Conservation (phyloP, 2,113 vertebrate species). For the Astur gentilis region DNA sequence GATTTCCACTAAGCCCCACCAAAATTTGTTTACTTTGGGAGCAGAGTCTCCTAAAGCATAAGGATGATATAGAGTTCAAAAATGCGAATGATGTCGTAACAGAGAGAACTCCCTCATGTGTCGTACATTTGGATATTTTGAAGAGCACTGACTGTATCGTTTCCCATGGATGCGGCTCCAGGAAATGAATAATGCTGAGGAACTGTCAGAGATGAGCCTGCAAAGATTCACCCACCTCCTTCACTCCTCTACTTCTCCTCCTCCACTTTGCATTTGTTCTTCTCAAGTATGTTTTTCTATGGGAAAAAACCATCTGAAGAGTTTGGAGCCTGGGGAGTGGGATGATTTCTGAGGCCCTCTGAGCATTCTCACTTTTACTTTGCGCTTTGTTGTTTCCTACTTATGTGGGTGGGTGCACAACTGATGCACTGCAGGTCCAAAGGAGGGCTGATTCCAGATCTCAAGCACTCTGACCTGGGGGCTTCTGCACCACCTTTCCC, state of each 20-base stretch:
- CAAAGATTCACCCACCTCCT: background rate
- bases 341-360: background rate
- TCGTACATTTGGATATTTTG: background rate
- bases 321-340: background rate
- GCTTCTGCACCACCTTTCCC: background rate
- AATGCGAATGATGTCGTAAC: slow-evolving; percentile 19
- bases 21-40: slow-evolving; percentile 57
- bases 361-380: background rate
- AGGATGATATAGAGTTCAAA: slow-evolving; percentile 44
- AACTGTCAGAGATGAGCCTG: background rate
- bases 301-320: background rate
- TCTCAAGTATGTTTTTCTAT: background rate
- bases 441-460: background rate
- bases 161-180: background rate
- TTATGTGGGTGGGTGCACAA: background rate
- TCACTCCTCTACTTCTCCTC: background rate
- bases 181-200: slow-evolving; percentile 42
- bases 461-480: background rate
- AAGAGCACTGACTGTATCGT: background rate
- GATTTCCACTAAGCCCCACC: slow-evolving; percentile 27
- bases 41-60: background rate
- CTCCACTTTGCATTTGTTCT: background rate
- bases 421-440: background rate
- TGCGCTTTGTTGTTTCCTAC: rapidly evolving
- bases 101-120: slow-evolving; percentile 25